Conservation (phyloP, 2,888 invertebrate species). For the Boloria selene region DNA sequence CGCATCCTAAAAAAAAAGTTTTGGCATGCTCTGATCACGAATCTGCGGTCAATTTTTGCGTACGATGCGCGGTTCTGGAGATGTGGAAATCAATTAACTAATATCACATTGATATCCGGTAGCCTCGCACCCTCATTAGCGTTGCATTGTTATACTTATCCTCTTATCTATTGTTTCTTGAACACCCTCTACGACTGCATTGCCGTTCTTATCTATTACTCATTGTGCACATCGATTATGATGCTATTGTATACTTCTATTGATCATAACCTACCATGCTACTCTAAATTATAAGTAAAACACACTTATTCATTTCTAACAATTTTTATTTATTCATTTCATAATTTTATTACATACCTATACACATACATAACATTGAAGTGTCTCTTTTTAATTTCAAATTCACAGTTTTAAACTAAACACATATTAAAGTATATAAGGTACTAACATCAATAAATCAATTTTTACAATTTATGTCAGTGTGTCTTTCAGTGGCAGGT, state of each 20-base stretch:
- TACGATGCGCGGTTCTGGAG: neutral
- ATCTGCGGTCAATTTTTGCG: neutral
- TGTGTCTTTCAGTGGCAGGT: too few species aligned
- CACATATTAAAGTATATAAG: too few species aligned
- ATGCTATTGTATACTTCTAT: neutral
- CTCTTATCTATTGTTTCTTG: slow-evolving; percentile 6
- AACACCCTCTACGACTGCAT: neutral
- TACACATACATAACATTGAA: too few species aligned
- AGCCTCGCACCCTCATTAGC: slow-evolving; percentile 2
- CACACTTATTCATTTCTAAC: neutral
- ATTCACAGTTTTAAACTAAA: too few species aligned
- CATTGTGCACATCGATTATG: neutral
- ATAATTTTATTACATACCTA: neutral
- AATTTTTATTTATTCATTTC: neutral
- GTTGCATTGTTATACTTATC: slow-evolving; percentile 5
- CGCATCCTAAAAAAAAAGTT: neutral
- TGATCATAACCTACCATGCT: neutral
- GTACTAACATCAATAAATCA: too few species aligned
- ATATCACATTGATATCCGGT: slow-evolving; percentile 6
- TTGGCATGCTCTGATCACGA: slow-evolving; percentile 9
- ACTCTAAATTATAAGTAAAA: neutral
- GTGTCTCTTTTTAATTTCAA: neutral
- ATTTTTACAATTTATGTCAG: too few species aligned
- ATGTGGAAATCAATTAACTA: slow-evolving; percentile 4
- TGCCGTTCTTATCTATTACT: neutral